Base-by-base conservation (phyloP, 2,797 vertebrate genomes). In the Oryzias sinensis region DNA sequence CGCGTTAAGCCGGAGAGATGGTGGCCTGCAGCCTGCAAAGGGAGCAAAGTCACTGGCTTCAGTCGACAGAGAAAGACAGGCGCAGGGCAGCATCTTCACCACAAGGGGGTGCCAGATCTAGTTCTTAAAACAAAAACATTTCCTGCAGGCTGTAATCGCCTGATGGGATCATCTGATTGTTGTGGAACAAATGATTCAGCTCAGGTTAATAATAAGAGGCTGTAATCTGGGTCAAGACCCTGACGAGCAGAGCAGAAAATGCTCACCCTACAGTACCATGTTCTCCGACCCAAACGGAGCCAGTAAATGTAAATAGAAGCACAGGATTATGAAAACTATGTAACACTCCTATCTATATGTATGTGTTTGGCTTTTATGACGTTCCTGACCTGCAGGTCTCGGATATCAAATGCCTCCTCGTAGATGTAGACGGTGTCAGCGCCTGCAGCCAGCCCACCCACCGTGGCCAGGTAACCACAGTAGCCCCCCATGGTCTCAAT, bases 401-500 rank as follows among this genome's bases (percentile, higher is more conserved):
- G 86, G 84, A 98, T 98, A 74, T 96, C 92, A 18, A 98, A 98
- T 3, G 93, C 90, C 59, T 98, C 97, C 72, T 98, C 97, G 0
- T 93, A 97, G 86, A 98, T 95, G 80, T 98, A 98, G 1, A 95
- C 95, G 0, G 95, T 93, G 44, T 98, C 97, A 0, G 96, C 96
- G 0, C 97, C 96, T 0, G 96, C 92, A 0, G 97, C 94, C 5
- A 98, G 93, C 1, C 90, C 96, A 0, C 95, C 95, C 88, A 98
- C 96, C 3, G 93, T 97, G 59, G 96, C 95, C 90, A 98, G 90
- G 76, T 98, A 98, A 5, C 97, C 97, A 0, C 96, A 97, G 81
- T 95, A 98, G 29, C 97, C 97, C 0, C 96, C 95, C 97, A 98
- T 98, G 9, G 97, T 97, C 89, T 98, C 96, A 0, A 98, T 98